Conservation (phyloP, 92 coral and sea anemone genomes). For the Hydrozoanthus gracilis region DNA sequence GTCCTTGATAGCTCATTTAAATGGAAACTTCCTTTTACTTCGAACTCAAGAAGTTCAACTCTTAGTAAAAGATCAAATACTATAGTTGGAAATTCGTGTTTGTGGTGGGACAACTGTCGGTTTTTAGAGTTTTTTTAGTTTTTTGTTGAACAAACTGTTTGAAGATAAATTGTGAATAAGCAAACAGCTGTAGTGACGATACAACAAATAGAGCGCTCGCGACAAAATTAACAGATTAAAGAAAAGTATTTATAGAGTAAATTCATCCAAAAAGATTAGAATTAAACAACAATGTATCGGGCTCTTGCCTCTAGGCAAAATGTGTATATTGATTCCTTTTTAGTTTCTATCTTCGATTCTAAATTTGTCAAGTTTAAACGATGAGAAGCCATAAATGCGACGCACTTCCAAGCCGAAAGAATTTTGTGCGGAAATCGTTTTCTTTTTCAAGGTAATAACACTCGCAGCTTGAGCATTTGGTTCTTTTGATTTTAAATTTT, state of each 20-base stretch:
- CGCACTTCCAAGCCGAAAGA: background rate
- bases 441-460: constrained; percentile 28
- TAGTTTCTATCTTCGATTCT: background rate
- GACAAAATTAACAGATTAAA: constrained; percentile 1
- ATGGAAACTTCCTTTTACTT: background rate
- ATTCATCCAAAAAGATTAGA: background rate
- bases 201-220: background rate
- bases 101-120: too few relatives aligned
- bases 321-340: background rate
- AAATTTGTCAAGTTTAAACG: constrained; percentile 5
- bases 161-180: background rate
- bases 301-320: constrained; percentile 11
- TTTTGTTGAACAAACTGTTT: background rate
- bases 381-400: constrained; percentile 27
- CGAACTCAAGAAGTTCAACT: too few relatives aligned
- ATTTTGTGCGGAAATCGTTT: constrained; percentile 14
- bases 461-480: constrained; percentile 20
- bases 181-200: background rate
- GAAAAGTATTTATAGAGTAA: background rate
- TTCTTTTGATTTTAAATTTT: constrained; percentile 24
- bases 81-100: background rate
- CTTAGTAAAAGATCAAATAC: background rate
- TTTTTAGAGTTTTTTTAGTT: too few relatives aligned
- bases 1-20: background rate
- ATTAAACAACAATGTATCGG: constrained; percentile 22